Conservation (phyloP, 1,140 invertebrate genomes). For the Araneus ventricosus region DNA sequence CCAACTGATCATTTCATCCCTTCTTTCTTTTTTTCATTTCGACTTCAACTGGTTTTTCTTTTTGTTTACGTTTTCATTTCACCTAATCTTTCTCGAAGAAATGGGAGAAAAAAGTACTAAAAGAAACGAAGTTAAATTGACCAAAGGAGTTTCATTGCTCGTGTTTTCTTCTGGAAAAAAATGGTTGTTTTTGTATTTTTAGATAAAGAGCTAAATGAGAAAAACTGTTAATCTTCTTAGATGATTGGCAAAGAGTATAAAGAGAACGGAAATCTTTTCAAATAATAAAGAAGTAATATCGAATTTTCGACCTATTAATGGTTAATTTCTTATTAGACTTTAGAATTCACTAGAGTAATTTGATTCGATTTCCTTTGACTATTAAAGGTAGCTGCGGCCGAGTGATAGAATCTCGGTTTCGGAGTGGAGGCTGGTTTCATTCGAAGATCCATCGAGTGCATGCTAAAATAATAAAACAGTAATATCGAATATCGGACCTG, state of each 20-base stretch:
- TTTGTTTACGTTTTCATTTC: slow-evolving; percentile 36
- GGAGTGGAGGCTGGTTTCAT: too few species aligned
- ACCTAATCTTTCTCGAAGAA: slow-evolving; percentile 22
- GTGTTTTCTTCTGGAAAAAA: neutral
- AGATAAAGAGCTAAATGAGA: slow-evolving; percentile 6
- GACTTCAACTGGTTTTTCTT: slow-evolving; percentile 9
- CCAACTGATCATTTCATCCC: slow-evolving; percentile 21
- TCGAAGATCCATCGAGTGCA: too few species aligned
- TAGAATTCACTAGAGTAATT: too few species aligned
- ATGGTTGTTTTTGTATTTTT: neutral
- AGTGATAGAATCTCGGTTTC: too few species aligned
- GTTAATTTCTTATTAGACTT: too few species aligned
- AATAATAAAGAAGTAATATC: too few species aligned
- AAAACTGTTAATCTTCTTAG: neutral
- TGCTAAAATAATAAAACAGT: too few species aligned
- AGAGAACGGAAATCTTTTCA: neutral
- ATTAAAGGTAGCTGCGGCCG: too few species aligned
- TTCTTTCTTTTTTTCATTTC: neutral
- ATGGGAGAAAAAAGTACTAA: neutral
- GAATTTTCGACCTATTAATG: too few species aligned
- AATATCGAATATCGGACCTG: too few species aligned
- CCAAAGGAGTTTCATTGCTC: slow-evolving; percentile 13
- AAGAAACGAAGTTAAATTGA: slow-evolving; percentile 25
- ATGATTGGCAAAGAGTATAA: neutral
- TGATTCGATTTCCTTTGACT: too few species aligned